Conservation (phyloP, 2,113 vertebrate species). For the Myodes glareolus region DNA sequence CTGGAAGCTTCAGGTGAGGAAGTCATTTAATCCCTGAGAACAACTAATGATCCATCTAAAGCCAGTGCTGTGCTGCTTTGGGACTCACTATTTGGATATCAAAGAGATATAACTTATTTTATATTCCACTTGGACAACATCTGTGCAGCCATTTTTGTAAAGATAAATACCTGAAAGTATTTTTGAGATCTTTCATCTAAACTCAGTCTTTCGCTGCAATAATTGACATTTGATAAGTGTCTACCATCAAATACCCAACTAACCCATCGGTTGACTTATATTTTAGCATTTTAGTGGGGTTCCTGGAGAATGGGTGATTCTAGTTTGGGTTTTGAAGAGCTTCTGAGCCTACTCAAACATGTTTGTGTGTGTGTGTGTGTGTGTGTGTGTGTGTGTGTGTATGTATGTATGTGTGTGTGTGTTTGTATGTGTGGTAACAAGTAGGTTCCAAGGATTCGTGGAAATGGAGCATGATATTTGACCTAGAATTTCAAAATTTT, state of each 20-base stretch:
- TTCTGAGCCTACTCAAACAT: neutral
- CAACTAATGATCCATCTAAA: neutral
- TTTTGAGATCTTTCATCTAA: neutral
- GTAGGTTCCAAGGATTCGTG: neutral
- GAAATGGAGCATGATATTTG: neutral
- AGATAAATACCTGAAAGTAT: neutral
- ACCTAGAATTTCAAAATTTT: neutral
- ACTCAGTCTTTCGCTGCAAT: neutral
- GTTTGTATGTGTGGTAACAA: neutral
- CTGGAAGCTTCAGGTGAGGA: neutral
- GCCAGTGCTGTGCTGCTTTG: neutral
- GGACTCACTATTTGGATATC: neutral
- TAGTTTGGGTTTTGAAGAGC: neutral
- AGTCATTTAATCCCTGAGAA: neutral
- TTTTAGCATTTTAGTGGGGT: neutral
- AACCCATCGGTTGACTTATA: neutral
- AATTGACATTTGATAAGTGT: neutral
- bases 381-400: too few species aligned
- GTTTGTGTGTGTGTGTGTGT: too few species aligned
- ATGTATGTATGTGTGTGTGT: too few species aligned
- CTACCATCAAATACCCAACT: neutral
- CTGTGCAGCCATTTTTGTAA: neutral
- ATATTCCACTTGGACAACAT: neutral
- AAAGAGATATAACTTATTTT: slow-evolving; percentile 7
- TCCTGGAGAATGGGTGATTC: neutral